Conservation (phyloP, 2,113 vertebrate genomes). For the Syngnathus floridae region DNA sequence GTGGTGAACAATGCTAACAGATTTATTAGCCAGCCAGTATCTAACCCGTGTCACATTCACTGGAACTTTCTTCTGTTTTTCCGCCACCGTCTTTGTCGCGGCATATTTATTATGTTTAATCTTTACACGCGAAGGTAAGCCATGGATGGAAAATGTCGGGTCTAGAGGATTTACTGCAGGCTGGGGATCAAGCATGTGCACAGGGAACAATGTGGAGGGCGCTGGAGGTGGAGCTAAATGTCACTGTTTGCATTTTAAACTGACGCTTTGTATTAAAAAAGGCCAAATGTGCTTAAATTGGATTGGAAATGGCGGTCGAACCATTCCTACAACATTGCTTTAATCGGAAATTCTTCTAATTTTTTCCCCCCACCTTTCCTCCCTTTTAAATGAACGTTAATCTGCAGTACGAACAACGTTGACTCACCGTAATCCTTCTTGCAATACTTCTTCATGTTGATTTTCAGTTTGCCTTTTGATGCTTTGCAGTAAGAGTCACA, state of each 20-base stretch:
- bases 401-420: neutral
- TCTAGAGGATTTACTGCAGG: neutral
- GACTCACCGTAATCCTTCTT: conserved; percentile 97
- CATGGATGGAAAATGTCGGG: conserved; percentile 19
- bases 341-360: neutral
- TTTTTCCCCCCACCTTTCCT: neutral
- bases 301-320: neutral
- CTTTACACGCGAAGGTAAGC: conserved; percentile 54
- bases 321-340: neutral
- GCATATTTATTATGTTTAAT: conserved; percentile 55
- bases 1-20: conserved; percentile 12
- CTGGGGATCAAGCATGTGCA: neutral
- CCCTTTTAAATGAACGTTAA: neutral
- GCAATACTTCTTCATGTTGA: conserved; percentile 99
- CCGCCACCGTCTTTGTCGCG: conserved; percentile 24
- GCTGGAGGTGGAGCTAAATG: neutral
- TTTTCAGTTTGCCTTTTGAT: conserved; percentile 97
- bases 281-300: neutral
- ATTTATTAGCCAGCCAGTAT: conserved; percentile 26
- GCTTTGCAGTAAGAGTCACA: conserved; percentile 97
- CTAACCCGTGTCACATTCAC: conserved; percentile 13
- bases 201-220: neutral
- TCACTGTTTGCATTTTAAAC: neutral
- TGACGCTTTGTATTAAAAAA: neutral
- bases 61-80: conserved; percentile 20